A percentile compares a stretch with the other conserved stretches of the same genome.
phyloP scores from a whole-genome alignment of 2,797 vertebrate species.

The Acanthiza pusilla region DNA sequence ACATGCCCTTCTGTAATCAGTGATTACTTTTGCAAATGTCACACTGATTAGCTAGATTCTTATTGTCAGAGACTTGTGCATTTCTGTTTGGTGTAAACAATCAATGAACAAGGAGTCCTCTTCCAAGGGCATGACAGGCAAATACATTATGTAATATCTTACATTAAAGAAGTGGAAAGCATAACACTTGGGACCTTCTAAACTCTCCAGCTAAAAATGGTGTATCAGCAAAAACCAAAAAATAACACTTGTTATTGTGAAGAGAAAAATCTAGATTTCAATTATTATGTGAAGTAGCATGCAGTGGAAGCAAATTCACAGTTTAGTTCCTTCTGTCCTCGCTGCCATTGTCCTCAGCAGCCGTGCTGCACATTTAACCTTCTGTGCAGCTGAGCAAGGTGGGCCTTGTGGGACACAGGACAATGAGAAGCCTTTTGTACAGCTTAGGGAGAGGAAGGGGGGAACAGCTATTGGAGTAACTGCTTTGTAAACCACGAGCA shows the following conservation, averaged over 20 bases:
- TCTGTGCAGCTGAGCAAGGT: background rate
- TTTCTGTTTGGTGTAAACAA: constrained; percentile 45
- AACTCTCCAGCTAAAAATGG: background rate
- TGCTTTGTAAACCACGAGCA: background rate
- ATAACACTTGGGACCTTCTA: background rate
- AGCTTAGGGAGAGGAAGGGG: background rate
- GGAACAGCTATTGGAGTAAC: background rate
- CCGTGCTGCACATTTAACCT: background rate
- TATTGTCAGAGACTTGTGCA: constrained; percentile 23
- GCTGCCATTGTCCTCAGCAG: background rate
- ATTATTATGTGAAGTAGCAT: background rate
- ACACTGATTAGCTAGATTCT: constrained; percentile 29
- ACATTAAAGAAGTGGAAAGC: background rate
- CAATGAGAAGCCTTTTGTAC: background rate
- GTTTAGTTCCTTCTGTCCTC: background rate
- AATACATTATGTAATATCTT: background rate
- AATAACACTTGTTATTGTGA: background rate
- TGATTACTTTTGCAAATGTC: constrained; percentile 31
- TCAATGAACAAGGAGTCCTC: constrained; percentile 8
- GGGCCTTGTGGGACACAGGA: background rate
- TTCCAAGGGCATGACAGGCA: constrained; percentile 27
- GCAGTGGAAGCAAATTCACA: background rate
- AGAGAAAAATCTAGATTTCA: background rate
- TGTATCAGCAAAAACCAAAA: background rate
- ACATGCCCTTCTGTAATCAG: constrained; percentile 16